Base-by-base conservation (phyloP, 2,797 vertebrate genomes). In the Pelobates cultripes region DNA sequence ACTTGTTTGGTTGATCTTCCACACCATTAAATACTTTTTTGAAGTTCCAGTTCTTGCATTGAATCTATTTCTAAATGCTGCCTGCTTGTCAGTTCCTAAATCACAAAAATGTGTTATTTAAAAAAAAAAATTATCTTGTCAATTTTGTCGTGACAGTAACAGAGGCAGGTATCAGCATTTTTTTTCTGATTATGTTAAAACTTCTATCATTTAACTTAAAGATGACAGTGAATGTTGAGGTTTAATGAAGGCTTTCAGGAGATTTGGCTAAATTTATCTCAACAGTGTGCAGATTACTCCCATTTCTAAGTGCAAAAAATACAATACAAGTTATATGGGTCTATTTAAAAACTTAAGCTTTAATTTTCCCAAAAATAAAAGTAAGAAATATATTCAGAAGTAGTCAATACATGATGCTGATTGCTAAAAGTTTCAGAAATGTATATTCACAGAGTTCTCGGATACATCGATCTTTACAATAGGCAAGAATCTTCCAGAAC, bases 191-290 rank as follows among this genome's bases (percentile, higher is more conserved):
- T 92, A 93, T 94, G 91, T 91, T 94, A 94, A 95, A 94, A 92
- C 92, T 92, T 94, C 93, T 94, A 93, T 94, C 93, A 93, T 95
- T 95, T 94, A 92, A 91, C 92, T 92, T 92, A 90, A 90, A 92
- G 87, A 88, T 95, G 95, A 94, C 93, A 93, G 93, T 88, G 92
- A 92, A 89, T 91, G 93, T 94, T 94, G 95, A 93, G 91, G 84
- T 89, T 92, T 94, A 93, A 93, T 92, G 92, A 93, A 92, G 87
- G 86, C 91, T 90, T 92, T 93, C 90, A 89, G 87, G 92, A 91
- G 93, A 93, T 93, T 92, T 89, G 85, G 91, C 84, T 85, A 91
- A 92, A 93, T 93, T 90, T 93, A 91, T 93, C 92, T 92, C 88
- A 66, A 44, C 81, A 81, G 5, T 83, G 73, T 83, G 73, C 77